phyloP scores from a whole-genome alignment of 2,888 invertebrate genomes.

The Silvanus unidentatus region DNA sequence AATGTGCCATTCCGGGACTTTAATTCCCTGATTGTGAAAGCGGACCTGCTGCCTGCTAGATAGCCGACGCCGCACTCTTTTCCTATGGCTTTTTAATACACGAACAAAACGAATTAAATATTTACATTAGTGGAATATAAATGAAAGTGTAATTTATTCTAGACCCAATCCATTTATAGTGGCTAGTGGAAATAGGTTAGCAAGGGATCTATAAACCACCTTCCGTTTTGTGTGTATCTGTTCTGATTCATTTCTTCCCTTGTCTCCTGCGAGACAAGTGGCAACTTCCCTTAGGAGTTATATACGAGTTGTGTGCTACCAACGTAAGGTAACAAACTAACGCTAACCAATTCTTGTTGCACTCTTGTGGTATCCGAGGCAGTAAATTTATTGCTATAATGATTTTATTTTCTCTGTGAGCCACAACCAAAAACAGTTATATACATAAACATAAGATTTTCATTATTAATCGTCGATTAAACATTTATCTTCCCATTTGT shows the following conservation, averaged over 20 bases:
- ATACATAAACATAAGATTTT: no score
- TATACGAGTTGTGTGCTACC: constrained; percentile 22
- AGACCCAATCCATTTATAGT: constrained; percentile 14
- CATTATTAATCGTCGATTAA: no score
- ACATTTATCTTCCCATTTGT: no score
- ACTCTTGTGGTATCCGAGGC: constrained; percentile 24
- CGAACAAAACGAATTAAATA: constrained; percentile 18
- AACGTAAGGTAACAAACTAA: constrained; percentile 28
- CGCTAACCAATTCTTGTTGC: constrained; percentile 31
- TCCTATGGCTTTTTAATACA: not conserved
- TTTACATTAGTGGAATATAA: constrained; percentile 24
- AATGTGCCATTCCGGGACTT: no score
- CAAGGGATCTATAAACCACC: constrained; percentile 11
- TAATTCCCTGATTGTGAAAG: no score
- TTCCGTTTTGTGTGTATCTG: constrained; percentile 18
- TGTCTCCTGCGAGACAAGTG: constrained; percentile 23
- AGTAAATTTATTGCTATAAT: constrained; percentile 2
- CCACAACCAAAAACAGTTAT: not conserved
- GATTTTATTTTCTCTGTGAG: not conserved
- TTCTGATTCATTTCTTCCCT: constrained; percentile 29
- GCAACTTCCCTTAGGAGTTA: constrained; percentile 28
- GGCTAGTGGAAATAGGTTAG: constrained; percentile 13
- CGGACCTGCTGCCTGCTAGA: no score
- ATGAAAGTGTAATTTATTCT: constrained; percentile 26
- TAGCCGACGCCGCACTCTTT: no score